Evolutionary conservation across 1,140 invertebrate species (phyloP).

Genomic region (Leptinotarsa texana): DNA sequence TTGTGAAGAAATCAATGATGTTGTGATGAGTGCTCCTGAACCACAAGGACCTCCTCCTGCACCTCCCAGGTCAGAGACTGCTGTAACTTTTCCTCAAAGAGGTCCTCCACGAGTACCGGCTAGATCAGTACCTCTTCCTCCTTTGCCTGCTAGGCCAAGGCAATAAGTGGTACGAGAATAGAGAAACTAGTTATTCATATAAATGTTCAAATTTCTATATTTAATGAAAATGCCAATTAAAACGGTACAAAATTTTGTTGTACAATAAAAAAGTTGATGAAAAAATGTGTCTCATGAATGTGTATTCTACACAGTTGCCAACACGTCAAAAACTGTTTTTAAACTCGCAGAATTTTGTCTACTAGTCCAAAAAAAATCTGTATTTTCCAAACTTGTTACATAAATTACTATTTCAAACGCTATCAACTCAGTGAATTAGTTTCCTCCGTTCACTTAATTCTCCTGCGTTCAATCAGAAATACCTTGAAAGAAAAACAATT

Average conservation of each 20-base stretch:
- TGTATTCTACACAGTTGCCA: too few species aligned
- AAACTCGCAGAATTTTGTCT: too few species aligned
- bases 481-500: slow-evolving; percentile 2
- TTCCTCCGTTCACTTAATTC: neutral
- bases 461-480: neutral
- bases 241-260: too few species aligned
- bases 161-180: slow-evolving; percentile 30
- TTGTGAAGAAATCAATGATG: slow-evolving; percentile 63
- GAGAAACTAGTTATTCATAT: neutral
- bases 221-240: too few species aligned
- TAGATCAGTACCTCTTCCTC: slow-evolving; percentile 67
- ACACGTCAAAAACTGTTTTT: too few species aligned
- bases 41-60: slow-evolving; percentile 67
- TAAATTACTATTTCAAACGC: too few species aligned
- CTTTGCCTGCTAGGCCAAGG: slow-evolving; percentile 68
- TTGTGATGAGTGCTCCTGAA: slow-evolving; percentile 53
- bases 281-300: too few species aligned
- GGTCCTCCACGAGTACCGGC: slow-evolving; percentile 66
- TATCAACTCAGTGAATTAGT: neutral
- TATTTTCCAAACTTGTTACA: too few species aligned
- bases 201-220: too few species aligned
- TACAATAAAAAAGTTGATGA: too few species aligned
- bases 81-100: slow-evolving; percentile 57
- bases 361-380: too few species aligned
- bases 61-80: slow-evolving; percentile 64